phyloP scores from a whole-genome alignment of 1,140 invertebrate species.

The Penaeus chinensis region DNA sequence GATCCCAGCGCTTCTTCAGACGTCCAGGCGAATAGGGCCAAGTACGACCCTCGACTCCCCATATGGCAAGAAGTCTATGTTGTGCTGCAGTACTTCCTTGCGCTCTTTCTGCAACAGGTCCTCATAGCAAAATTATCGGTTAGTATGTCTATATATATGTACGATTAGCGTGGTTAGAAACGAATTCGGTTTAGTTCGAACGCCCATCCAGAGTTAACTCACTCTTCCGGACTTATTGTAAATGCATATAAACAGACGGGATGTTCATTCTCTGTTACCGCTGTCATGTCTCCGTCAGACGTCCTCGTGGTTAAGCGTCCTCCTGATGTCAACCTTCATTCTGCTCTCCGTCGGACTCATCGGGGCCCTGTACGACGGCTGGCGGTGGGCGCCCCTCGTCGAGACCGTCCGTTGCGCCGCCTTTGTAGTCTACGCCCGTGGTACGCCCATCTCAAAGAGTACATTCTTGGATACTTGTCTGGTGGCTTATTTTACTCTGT shows the following conservation, averaged over 20 bases:
- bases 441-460: neutral
- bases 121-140: slow-evolving; percentile 33
- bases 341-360: slow-evolving; percentile 34
- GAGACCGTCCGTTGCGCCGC: slow-evolving; percentile 41
- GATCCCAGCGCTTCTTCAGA: slow-evolving; percentile 67
- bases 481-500: slow-evolving; percentile 39
- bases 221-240: no score
- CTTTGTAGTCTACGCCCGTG: slow-evolving; percentile 48
- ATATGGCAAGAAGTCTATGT: slow-evolving; percentile 79
- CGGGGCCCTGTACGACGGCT: slow-evolving; percentile 54
- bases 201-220: no score
- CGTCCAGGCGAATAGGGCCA: slow-evolving; percentile 66
- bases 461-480: slow-evolving; percentile 5
- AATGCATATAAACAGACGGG: no score
- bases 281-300: slow-evolving; percentile 7
- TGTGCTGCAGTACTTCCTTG: slow-evolving; percentile 76
- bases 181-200: no score
- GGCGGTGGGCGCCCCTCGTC: slow-evolving; percentile 52
- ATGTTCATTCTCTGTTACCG: no score
- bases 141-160: neutral
- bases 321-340: slow-evolving; percentile 32
- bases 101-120: slow-evolving; percentile 67
- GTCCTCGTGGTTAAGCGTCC: slow-evolving; percentile 13
- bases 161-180: no score
- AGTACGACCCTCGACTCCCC: slow-evolving; percentile 78